Evolutionary conservation across 2,113 vertebrate genomes (phyloP).

Genomic region (Istiophorus platypterus): DNA sequence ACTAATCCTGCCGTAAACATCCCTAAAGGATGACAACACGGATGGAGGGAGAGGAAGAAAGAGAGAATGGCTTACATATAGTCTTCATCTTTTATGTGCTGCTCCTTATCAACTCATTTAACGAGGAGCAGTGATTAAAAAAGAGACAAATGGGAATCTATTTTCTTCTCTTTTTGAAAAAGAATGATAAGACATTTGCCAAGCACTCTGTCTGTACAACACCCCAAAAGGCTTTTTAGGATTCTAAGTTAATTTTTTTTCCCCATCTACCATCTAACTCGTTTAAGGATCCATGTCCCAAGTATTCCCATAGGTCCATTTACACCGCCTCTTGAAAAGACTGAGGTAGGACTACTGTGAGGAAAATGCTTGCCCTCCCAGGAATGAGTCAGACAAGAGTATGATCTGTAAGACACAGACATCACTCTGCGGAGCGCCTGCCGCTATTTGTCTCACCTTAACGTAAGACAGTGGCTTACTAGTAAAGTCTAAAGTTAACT

Average conservation of each 20-base stretch:
- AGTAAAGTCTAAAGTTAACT: not conserved
- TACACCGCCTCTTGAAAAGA: not conserved
- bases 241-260: not conserved
- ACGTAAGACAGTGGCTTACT: constrained; percentile 14
- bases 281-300: constrained; percentile 22
- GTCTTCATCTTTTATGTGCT: constrained; percentile 4
- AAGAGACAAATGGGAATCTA: constrained; percentile 26
- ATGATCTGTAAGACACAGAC: constrained; percentile 11
- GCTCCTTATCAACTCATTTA: constrained; percentile 36
- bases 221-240: not conserved
- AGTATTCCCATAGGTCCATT: constrained; percentile 17
- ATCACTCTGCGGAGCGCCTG: not conserved
- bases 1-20: not conserved
- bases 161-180: constrained; percentile 55
- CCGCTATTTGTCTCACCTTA: constrained; percentile 10
- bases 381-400: not conserved
- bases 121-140: constrained; percentile 49
- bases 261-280: not conserved
- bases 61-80: constrained; percentile 2
- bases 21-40: not conserved
- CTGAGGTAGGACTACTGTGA: not conserved
- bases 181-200: constrained; percentile 42
- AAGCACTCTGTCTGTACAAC: constrained; percentile 28
- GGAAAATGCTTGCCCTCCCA: constrained; percentile 19
- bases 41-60: not conserved